Evolutionary conservation across 2,113 vertebrate genomes (phyloP).

Genomic region (Xiphophorus couchianus): DNA sequence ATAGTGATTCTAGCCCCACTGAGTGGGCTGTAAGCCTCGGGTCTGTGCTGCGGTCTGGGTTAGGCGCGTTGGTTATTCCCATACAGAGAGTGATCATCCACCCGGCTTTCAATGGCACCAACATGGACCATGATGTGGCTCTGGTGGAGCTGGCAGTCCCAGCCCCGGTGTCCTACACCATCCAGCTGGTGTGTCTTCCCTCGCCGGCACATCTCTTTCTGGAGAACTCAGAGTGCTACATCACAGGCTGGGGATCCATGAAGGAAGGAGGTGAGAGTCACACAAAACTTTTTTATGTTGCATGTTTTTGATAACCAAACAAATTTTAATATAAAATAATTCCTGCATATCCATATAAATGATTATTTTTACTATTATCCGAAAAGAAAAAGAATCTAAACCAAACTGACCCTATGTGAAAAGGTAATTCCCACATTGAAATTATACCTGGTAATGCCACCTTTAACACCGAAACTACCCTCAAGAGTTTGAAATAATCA

Average conservation of each 20-base stretch:
- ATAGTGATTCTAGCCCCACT: constrained; percentile 49
- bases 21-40: constrained; percentile 91
- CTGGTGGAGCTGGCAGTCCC: constrained; percentile 85
- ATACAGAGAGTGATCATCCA: constrained; percentile 87
- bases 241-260: constrained; percentile 92
- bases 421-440: no score
- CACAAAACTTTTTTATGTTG: not conserved
- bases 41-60: constrained; percentile 83
- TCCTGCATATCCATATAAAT: no score
- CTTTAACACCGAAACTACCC: no score
- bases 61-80: constrained; percentile 83
- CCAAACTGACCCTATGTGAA: no score
- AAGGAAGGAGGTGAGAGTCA: constrained; percentile 76
- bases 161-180: constrained; percentile 79
- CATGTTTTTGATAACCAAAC: not conserved
- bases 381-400: no score
- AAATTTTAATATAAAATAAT: no score
- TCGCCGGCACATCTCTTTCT: constrained; percentile 81
- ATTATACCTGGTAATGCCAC: no score
- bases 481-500: no score
- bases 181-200: constrained; percentile 90
- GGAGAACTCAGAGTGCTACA: constrained; percentile 85
- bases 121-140: constrained; percentile 90
- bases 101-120: constrained; percentile 89
- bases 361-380: no score